A percentile compares a stretch with the other conserved stretches of the same genome.
These are phyloP conservation scores for Sebastes steindachneri DNA, from an alignment of 2,797 vertebrate species.

Conservation along the genomic window DNA sequence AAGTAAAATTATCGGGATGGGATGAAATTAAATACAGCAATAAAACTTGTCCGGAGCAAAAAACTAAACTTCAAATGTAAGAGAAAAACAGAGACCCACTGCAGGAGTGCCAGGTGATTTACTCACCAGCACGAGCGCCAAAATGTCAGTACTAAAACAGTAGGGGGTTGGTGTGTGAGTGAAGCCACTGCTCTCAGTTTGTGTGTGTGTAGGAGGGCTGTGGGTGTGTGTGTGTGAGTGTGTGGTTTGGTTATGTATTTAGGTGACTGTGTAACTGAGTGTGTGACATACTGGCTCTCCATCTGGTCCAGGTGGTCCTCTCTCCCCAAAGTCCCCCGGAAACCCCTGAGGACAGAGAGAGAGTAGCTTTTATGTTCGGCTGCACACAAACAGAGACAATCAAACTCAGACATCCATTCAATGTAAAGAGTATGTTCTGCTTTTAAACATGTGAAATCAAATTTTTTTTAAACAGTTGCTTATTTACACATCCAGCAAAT, in stretches of 20 bases:
- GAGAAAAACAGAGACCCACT: conserved; percentile 32
- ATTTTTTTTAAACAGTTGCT: not conserved
- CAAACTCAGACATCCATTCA: not conserved
- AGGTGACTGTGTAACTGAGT: conserved; percentile 3
- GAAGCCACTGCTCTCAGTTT: conserved; percentile 20
- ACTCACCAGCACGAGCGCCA: conserved; percentile 26
- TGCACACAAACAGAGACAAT: not conserved
- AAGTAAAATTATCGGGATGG: conserved; percentile 47
- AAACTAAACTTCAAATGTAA: conserved; percentile 52
- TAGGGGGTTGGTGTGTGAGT: not conserved
- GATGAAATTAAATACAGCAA: conserved; percentile 50
- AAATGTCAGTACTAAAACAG: conserved; percentile 52
- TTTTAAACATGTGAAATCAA: not conserved
- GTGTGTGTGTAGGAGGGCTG: not conserved
- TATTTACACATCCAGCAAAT: not conserved
- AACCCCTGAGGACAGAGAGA: conserved; percentile 88
- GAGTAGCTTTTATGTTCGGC: conserved; percentile 44
- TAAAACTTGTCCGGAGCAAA: conserved; percentile 41
- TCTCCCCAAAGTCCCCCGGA: conserved; percentile 95
- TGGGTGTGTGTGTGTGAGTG: not conserved
- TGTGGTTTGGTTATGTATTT: conserved; percentile 11
- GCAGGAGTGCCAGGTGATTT: conserved; percentile 45
- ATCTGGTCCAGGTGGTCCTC: conserved; percentile 95
- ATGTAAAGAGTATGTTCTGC: not conserved
- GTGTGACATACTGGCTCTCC: conserved; percentile 94